Evolutionary conservation across 1,140 invertebrate genomes (phyloP).

Genomic region (Mylabris phalerata): DNA sequence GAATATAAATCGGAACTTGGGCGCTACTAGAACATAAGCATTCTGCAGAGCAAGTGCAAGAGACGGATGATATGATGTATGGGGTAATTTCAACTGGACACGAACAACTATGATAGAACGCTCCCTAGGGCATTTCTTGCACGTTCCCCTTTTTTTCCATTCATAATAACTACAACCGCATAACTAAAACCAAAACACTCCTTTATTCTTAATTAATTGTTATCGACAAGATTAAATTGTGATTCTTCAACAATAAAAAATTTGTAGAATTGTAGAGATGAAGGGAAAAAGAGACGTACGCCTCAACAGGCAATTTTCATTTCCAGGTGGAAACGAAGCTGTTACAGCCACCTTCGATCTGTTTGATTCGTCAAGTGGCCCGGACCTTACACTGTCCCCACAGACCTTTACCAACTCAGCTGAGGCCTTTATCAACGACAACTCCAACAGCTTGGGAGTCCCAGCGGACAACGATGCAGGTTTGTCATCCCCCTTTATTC

Average conservation of each 20-base stretch:
- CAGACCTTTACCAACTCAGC: slow-evolving; percentile 60
- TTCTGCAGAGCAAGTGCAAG: slow-evolving; percentile 14
- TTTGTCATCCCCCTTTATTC: slow-evolving; percentile 23
- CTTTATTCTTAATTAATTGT: too few relatives aligned
- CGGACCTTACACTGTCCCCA: slow-evolving; percentile 62
- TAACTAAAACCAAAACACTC: slow-evolving; percentile 1
- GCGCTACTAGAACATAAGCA: slow-evolving; percentile 9
- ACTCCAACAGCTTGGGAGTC: slow-evolving; percentile 57
- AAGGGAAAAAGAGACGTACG: too few relatives aligned
- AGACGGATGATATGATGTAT: slow-evolving; percentile 22
- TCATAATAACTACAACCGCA: slow-evolving; percentile 21
- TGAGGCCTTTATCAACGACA: slow-evolving; percentile 63
- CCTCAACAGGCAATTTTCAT: background rate
- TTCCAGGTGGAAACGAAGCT: slow-evolving; percentile 39
- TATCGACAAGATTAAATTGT: too few relatives aligned
- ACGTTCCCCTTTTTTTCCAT: slow-evolving; percentile 16
- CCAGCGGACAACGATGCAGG: slow-evolving; percentile 39
- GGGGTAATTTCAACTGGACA: slow-evolving; percentile 25
- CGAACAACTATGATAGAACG: slow-evolving; percentile 24
- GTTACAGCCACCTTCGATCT: slow-evolving; percentile 58
- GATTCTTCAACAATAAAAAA: too few relatives aligned
- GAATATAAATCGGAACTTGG: background rate
- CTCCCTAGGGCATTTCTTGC: slow-evolving; percentile 22
- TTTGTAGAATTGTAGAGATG: too few relatives aligned
- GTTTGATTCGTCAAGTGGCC: slow-evolving; percentile 63